A percentile compares a stretch with the other conserved stretches of the same genome.
These are phyloP conservation scores for Eulemur albifrons DNA, from an alignment of 2,797 vertebrate genomes.

Conservation along the genomic window DNA sequence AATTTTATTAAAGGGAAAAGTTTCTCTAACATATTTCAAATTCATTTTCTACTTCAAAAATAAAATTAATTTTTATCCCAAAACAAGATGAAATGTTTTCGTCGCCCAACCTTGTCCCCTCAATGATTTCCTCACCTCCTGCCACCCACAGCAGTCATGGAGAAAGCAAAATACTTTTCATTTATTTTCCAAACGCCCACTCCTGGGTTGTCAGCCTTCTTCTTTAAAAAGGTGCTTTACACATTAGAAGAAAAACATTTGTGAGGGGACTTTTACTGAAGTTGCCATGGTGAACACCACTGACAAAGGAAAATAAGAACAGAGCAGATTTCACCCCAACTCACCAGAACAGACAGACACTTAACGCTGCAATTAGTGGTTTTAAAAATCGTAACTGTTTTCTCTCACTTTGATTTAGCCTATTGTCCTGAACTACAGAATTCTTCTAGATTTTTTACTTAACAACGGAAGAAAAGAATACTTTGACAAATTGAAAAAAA, in stretches of 20 bases:
- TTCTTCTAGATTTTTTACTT: conserved; percentile 14
- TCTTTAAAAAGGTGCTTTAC: conserved; percentile 56
- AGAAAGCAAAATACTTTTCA: conserved; percentile 30
- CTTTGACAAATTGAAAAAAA: conserved; percentile 29
- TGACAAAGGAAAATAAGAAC: conserved; percentile 41
- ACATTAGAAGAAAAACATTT: conserved; percentile 53
- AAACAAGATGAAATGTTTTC: conserved; percentile 40
- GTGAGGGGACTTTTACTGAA: conserved; percentile 48
- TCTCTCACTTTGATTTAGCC: not conserved
- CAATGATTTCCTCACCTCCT: conserved; percentile 9
- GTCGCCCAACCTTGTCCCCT: not conserved
- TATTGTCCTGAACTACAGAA: conserved; percentile 36
- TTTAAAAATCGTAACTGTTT: conserved; percentile 50
- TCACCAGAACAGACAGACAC: conserved; percentile 46
- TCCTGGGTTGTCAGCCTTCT: conserved; percentile 44
- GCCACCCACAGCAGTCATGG: not conserved
- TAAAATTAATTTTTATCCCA: conserved; percentile 37
- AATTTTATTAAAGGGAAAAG: not conserved
- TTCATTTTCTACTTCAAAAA: conserved; percentile 34
- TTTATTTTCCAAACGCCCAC: conserved; percentile 55
- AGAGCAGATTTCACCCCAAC: conserved; percentile 30
- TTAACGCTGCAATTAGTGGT: conserved; percentile 53
- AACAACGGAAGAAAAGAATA: conserved; percentile 27
- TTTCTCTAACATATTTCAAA: conserved; percentile 12
- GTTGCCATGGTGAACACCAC: conserved; percentile 61